Percentiles rank a stretch among this genome's conserved stretches.
Conservation (phyloP, 1,140 invertebrate species). For the Cyclargus thomasi region DNA sequence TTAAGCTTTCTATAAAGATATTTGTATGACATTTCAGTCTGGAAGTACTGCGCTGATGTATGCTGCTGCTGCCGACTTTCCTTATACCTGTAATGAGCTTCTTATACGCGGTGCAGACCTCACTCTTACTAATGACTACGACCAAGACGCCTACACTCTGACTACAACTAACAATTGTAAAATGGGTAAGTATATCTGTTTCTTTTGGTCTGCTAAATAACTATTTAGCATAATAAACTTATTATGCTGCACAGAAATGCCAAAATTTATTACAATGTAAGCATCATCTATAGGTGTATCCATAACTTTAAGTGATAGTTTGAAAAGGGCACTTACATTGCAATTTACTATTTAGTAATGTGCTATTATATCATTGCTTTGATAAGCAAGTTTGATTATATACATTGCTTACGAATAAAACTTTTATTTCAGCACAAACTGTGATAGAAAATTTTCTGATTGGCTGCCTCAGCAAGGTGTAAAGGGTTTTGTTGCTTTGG, state of each 20-base stretch:
- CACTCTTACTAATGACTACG: constrained; percentile 84
- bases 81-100: constrained; percentile 89
- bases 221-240: too few relatives aligned
- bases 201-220: not conserved
- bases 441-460: constrained; percentile 76
- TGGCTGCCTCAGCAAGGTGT: constrained; percentile 72
- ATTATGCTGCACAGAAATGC: too few relatives aligned
- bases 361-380: too few relatives aligned
- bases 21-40: constrained; percentile 75
- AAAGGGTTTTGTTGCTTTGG: constrained; percentile 57
- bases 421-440: constrained; percentile 75
- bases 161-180: constrained; percentile 82
- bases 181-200: constrained; percentile 65
- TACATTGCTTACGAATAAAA: too few relatives aligned
- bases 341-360: too few relatives aligned
- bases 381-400: too few relatives aligned
- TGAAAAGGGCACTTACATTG: too few relatives aligned
- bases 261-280: too few relatives aligned
- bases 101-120: constrained; percentile 86
- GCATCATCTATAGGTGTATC: too few relatives aligned
- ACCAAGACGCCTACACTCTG: constrained; percentile 87
- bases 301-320: too few relatives aligned
- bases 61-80: constrained; percentile 90
- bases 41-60: constrained; percentile 93
- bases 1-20: not conserved